Evolutionary conservation across 2,797 vertebrate genomes (phyloP).

Genomic region (Lemur catta): DNA sequence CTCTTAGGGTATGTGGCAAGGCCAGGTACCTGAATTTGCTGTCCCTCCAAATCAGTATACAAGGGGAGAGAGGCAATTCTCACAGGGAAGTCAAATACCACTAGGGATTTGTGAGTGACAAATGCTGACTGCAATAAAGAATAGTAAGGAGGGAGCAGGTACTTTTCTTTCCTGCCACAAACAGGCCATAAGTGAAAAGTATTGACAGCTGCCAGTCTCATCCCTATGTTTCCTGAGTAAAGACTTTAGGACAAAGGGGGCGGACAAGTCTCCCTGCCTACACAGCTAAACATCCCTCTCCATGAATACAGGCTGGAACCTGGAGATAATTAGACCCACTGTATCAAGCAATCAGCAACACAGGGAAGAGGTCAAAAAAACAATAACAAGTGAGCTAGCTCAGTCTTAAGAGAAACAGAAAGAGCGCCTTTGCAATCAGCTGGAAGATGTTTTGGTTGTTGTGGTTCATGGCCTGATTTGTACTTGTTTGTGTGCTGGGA

Average conservation of each 20-base stretch:
- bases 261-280: neutral
- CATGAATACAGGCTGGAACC: conserved; percentile 55
- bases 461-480: neutral
- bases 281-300: conserved; percentile 47
- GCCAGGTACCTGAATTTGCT: neutral
- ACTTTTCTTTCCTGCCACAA: neutral
- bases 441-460: neutral
- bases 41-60: neutral
- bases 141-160: neutral
- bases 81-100: neutral
- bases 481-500: neutral
- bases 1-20: neutral
- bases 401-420: neutral
- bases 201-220: conserved; percentile 13
- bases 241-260: neutral
- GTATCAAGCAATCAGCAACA: conserved; percentile 59
- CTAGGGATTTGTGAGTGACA: neutral
- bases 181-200: neutral
- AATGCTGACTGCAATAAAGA: neutral
- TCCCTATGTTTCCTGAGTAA: neutral
- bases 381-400: neutral
- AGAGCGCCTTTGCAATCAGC: neutral
- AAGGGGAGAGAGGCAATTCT: neutral
- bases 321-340: conserved; percentile 67
- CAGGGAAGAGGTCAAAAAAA: neutral